Evolutionary conservation across 2,797 vertebrate species (phyloP), one percentile per base, ranked within the genome.

Genomic region (Malurus splendens): DNA sequence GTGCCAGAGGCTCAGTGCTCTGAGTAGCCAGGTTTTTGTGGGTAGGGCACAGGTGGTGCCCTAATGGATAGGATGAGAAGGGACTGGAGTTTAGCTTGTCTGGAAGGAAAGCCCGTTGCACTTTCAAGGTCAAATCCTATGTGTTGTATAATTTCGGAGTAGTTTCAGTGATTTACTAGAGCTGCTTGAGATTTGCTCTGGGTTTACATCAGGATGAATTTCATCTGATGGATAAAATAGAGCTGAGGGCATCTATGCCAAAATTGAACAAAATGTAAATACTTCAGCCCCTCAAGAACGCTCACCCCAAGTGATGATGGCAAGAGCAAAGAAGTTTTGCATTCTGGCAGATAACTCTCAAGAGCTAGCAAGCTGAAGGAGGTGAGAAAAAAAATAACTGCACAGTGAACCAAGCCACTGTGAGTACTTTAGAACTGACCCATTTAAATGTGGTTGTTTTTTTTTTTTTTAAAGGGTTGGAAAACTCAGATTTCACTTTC

Each of bases 121-220:
- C 27, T 67, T 82, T 71, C 61, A 55, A 50, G 32, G 67, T 86
- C 74, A 82, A 86, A 84, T 70, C 61, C 25, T 91, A 39, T 6
- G 9, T 18, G 19, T 39, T 54, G 23, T 68, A 38, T 65, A 48
- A 73, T 74, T 86, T 47, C 45, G 28, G 20, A 86, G 44, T 77
- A 32, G 80, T 86, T 91, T 74, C 50, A 51, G 44, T 64, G 54
- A 30, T 15, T 90, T 84, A 20, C 25, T 82, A 5, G 32, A 44
- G 45, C 47, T 83, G 24, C 28, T 81, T 64, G 54, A 66, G 77
- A 45, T 89, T 87, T 90, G 75, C n/a, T 61, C 62, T 70, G 56
- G 74, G 66, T 93, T 94, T 91, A 82, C 83, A 84, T 64, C 36
- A 30, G 78, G 56, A 64, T 71, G 45, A 82, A 82, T 90, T 84